Percentiles rank a stretch among this genome's conserved stretches.
Evolutionary conservation across 53 echinoderm and acorn worm species (phyloP).

Genomic region (Antedon mediterranea): DNA sequence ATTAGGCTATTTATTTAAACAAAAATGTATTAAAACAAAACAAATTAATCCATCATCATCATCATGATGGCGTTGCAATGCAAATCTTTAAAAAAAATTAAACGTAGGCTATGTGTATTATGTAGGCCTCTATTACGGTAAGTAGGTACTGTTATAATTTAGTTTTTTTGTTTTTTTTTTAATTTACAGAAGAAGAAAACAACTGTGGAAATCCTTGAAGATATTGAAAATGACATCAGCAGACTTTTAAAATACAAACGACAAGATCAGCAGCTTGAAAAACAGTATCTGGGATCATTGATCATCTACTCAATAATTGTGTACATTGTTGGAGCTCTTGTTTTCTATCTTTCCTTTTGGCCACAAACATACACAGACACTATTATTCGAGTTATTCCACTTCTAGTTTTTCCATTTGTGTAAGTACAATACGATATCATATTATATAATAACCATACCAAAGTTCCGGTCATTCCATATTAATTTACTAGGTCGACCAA

Average conservation of each 20-base stretch:
- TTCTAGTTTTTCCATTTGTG: constrained; percentile 77
- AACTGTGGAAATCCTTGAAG: constrained; percentile 60
- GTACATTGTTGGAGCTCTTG: constrained; percentile 58
- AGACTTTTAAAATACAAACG: constrained; percentile 43
- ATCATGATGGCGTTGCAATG: too few relatives aligned
- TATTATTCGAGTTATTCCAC: constrained; percentile 56
- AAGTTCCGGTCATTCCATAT: too few relatives aligned
- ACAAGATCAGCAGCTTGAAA: constrained; percentile 71
- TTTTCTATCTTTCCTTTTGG: constrained; percentile 74
- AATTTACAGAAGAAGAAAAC: constrained; percentile 61
- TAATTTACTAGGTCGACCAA: too few relatives aligned
- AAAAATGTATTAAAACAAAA: too few relatives aligned
- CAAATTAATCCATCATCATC: too few relatives aligned
- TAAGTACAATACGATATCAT: constrained; percentile 39
- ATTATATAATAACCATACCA: neutral
- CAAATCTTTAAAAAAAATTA: too few relatives aligned
- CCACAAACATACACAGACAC: constrained; percentile 51
- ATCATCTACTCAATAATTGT: constrained; percentile 70
- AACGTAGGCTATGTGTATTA: too few relatives aligned
- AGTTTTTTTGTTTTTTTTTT: too few relatives aligned
- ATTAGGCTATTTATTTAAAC: too few relatives aligned
- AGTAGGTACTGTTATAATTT: too few relatives aligned
- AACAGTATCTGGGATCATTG: constrained; percentile 65
- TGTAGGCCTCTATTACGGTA: too few relatives aligned
- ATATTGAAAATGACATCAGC: constrained; percentile 68